phyloP scores from a whole-genome alignment of 2,888 invertebrate genomes.

The Diarsia dahlii region DNA sequence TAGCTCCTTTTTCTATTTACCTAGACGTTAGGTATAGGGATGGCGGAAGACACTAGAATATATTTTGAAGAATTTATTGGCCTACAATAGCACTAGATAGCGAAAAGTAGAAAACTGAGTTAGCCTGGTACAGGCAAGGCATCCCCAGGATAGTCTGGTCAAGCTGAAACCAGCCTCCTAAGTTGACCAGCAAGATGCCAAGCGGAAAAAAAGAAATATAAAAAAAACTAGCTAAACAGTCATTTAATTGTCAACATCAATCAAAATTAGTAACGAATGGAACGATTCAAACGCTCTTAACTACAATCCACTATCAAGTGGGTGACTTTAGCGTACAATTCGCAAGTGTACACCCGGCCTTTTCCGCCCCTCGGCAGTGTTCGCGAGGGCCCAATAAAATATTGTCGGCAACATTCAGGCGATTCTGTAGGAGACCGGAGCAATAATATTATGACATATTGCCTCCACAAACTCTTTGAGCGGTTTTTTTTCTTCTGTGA shows the following conservation, averaged over 20 bases:
- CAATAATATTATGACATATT: constrained; percentile 90
- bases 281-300: constrained; percentile 9
- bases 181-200: too few species aligned
- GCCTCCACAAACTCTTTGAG: constrained; percentile 81
- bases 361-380: constrained; percentile 71
- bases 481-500: constrained; percentile 72
- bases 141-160: too few species aligned
- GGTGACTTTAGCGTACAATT: constrained; percentile 47
- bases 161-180: too few species aligned
- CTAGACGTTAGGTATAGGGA: background rate
- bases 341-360: constrained; percentile 73
- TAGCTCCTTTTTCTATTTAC: background rate
- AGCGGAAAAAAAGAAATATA: too few species aligned
- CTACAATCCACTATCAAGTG: constrained; percentile 35
- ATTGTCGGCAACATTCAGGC: constrained; percentile 84
- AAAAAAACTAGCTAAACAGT: background rate
- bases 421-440: constrained; percentile 84
- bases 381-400: constrained; percentile 85
- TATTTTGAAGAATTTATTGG: background rate
- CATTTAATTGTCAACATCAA: background rate
- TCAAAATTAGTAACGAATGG: constrained; percentile 23
- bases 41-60: background rate
- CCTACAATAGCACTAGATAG: background rate
- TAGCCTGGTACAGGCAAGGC: too few species aligned
- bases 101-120: background rate